Evolutionary conservation across 2,888 invertebrate genomes (phyloP).

Genomic region (Aradus depressus): DNA sequence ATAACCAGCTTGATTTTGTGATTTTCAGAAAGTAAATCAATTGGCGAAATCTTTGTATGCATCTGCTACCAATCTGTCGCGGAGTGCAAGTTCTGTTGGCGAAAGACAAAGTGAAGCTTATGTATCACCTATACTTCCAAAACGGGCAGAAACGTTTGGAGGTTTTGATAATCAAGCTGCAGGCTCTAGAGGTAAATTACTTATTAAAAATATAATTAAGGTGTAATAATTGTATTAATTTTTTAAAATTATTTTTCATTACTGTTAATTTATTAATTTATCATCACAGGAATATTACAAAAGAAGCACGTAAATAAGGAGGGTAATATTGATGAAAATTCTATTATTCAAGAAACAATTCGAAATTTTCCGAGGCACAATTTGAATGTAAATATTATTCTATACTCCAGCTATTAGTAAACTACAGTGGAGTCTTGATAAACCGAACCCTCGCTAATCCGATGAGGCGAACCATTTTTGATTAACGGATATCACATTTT

Average conservation of each 20-base stretch:
- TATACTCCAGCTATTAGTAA: no score
- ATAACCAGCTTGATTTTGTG: slow-evolving; percentile 34
- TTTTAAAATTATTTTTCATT: not conserved
- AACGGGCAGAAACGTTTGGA: slow-evolving; percentile 91
- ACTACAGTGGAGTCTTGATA: no score
- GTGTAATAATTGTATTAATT: not conserved
- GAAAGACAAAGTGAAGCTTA: slow-evolving; percentile 81
- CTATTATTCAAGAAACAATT: no score
- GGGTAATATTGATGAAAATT: slow-evolving; percentile 7
- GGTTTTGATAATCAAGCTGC: slow-evolving; percentile 60
- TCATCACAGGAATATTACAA: slow-evolving; percentile 2
- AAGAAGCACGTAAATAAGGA: slow-evolving; percentile 11
- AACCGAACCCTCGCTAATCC: no score
- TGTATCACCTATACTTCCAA: slow-evolving; percentile 74
- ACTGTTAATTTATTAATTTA: not conserved
- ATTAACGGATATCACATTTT: no score
- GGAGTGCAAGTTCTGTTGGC: slow-evolving; percentile 88
- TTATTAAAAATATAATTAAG: not conserved
- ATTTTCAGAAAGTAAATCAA: slow-evolving; percentile 56
- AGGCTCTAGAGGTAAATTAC: slow-evolving; percentile 18
- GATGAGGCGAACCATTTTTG: no score
- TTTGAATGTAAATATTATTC: no score
- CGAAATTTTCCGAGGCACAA: no score
- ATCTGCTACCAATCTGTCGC: slow-evolving; percentile 65
- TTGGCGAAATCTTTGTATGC: slow-evolving; percentile 62